phyloP scores from a whole-genome alignment of 2,113 vertebrate genomes.

The Sceloporus tristichus region DNA sequence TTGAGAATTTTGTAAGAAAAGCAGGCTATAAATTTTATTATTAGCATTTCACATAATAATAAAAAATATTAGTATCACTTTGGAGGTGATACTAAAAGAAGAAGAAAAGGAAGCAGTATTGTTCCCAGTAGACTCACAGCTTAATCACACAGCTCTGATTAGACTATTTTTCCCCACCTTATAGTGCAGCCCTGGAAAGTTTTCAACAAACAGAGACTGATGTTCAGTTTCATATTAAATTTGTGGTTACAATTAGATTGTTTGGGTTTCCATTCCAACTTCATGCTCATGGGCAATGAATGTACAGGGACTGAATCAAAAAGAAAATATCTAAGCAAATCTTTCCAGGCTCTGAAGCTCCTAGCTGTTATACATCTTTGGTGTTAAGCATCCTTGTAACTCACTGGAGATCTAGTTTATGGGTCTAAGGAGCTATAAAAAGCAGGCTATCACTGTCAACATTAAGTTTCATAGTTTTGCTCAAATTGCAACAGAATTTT shows the following conservation, averaged over 20 bases:
- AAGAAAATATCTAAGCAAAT: constrained; percentile 34
- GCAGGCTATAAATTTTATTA: background rate
- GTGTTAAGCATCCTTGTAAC: constrained; percentile 50
- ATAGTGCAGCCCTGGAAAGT: background rate
- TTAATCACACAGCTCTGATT: background rate
- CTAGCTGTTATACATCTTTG: constrained; percentile 43
- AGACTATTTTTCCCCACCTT: background rate
- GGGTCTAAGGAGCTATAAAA: constrained; percentile 44
- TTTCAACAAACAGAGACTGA: constrained; percentile 37
- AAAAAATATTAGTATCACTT: background rate
- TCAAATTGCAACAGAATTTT: constrained; percentile 1
- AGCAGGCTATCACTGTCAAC: constrained; percentile 21
- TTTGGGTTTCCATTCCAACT: constrained; percentile 53
- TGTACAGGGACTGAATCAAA: constrained; percentile 56
- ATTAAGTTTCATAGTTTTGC: constrained; percentile 59
- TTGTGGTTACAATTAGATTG: constrained; percentile 2
- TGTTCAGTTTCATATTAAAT: background rate
- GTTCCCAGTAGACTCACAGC: background rate
- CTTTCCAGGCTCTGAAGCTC: constrained; percentile 52
- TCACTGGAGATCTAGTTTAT: constrained; percentile 56
- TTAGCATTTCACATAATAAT: background rate
- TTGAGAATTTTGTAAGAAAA: background rate
- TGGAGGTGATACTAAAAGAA: background rate
- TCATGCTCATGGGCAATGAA: constrained; percentile 26
- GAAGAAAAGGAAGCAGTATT: background rate